Base-by-base conservation (phyloP, 2,888 invertebrate genomes). In the Tachina lurida region DNA sequence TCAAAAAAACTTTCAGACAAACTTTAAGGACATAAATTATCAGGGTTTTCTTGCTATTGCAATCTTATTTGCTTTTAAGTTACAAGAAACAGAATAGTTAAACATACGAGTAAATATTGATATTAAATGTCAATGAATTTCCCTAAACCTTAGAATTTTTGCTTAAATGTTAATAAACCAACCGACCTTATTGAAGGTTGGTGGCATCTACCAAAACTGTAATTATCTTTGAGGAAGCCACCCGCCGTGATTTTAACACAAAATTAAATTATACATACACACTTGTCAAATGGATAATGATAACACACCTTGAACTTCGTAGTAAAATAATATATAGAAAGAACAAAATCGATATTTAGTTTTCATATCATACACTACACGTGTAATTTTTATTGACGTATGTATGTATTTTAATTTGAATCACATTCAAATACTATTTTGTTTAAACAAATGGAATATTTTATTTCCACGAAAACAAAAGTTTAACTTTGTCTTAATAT, bases 231-330 rank as follows among this genome's bases (percentile, higher is more conserved):
- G 5, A 13, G 17, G 15, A 62, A 56, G 22, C 22, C 52, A 54
- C 19, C 68, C 12, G n/a, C 19, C 12, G 43, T 22, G 45, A 13
- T 9, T 39, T 41, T 17, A 13, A 49, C n/a, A 13, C 5, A 15
- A 49, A 62, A 10, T 52, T 63, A 3, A 22, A 63, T n/a, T 49
- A 15, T 15, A 49, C 49, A 8, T 31, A 31, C 10, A 31, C 12
- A 22, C 39, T 19, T 41, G 45, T 5, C 13, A n/a, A 52, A 31
- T 17, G 41, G 68, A 49, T 76, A 82, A 71, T 65, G 76, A n/a
- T n/a, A n/a, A 71, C 76, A 76, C 70, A 65, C 75, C 70, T 76
- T 76, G 75, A 82, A 82, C 82, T 52, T 70, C 52, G 9, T 17
- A 8, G 17, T 15, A 67, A 22, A 63, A 52, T 22, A 22, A 15